Evolutionary conservation across 1,140 invertebrate genomes (phyloP), one percentile per base, ranked within the genome.

Genomic region (Drosophila neocordata): DNA sequence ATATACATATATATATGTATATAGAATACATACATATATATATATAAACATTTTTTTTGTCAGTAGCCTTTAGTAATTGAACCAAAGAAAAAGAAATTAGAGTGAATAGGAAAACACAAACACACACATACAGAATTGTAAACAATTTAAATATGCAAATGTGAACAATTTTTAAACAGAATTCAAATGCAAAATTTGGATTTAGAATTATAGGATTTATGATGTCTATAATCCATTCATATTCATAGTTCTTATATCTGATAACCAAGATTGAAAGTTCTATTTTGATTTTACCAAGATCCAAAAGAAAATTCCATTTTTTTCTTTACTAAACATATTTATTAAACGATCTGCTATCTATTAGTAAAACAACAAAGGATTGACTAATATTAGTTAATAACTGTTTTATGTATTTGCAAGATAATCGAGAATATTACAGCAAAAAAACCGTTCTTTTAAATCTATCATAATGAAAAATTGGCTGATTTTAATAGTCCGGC

Each of bases 11-110:
- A 44, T 15, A 44, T 44, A 41, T 41, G 13, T 15, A 15, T 15
- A 48, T 48, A 48, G 7, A 5, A 5, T 20, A 31, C 6, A 31
- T 31, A 4, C 1, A 48, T 20, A 48, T 2, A 9, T 5, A 13
- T 11, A 48, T 44, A 6, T 4, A 44, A 3, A 18, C 15, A 48
- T 48, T 48, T 48, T 48, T 48, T 48, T 48, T 48, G 41, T 48
- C 41, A 15, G 15, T 48, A 48, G 41, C 18, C 41, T 48, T 48
- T 48, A 48, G 41, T 8, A 12, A 48, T 48, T 48, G 41, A 48
- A 48, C 41, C 41, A 48, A 48, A 48, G 41, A 48, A 48, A 11
- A 48, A 48, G 38, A 48, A 48, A 48, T 20, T 9, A 48, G 41
- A 48, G 15, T 20, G 15, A 48, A 48, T 48, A 48, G 18, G 8